Conservation (phyloP, 2,797 vertebrate genomes). For the Aratinga solstitialis region DNA sequence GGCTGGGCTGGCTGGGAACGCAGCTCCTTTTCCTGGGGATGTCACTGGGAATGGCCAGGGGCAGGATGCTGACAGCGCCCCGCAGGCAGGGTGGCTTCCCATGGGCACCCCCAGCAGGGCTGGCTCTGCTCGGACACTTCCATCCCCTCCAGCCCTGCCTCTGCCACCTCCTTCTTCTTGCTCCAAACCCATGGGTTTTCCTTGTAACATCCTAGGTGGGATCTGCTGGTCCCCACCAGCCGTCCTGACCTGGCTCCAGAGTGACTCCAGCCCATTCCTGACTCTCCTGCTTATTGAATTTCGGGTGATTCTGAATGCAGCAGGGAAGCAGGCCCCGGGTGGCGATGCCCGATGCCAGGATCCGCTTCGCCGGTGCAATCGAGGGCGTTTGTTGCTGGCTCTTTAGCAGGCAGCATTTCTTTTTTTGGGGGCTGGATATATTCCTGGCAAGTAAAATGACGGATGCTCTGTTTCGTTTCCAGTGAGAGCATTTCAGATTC, state of each 20-base stretch:
- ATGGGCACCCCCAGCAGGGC: rapidly evolving
- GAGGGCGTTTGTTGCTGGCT: slow-evolving; percentile 74
- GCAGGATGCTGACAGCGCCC: background rate
- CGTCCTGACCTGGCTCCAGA: rapidly evolving
- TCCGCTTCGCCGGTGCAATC: slow-evolving; percentile 61
- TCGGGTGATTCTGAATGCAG: background rate
- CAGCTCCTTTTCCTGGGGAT: background rate
- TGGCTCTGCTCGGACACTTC: background rate
- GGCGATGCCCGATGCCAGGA: slow-evolving; percentile 52
- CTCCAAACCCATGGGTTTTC: background rate
- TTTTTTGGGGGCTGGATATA: slow-evolving; percentile 78
- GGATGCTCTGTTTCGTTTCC: slow-evolving; percentile 75
- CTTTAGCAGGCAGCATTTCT: slow-evolving; percentile 74
- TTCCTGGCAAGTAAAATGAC: slow-evolving; percentile 79
- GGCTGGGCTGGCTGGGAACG: slow-evolving; percentile 56
- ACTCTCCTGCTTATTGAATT: rapidly evolving
- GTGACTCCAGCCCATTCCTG: background rate
- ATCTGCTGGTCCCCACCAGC: background rate
- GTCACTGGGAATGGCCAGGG: background rate
- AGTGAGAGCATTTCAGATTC: slow-evolving; percentile 67
- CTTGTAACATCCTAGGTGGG: background rate
- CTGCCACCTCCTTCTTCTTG: background rate
- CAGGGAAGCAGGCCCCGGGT: slow-evolving; percentile 59
- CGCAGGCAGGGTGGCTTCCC: background rate
- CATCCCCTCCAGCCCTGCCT: background rate